Evolutionary conservation across 2,797 vertebrate species (phyloP).

Genomic region (Enteromius viviparus): DNA sequence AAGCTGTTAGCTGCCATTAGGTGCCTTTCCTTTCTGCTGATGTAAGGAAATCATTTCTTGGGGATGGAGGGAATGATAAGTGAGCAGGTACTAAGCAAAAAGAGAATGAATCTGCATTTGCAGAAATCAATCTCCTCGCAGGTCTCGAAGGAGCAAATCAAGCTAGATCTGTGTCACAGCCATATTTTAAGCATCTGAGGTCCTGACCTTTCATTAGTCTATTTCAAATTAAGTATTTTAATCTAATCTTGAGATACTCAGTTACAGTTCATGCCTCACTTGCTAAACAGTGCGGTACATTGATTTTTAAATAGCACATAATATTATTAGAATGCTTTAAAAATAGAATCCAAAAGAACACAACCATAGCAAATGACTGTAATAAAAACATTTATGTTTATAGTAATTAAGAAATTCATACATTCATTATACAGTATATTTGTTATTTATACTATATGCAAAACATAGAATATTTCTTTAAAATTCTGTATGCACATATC

Average conservation of each 20-base stretch:
- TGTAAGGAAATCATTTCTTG: neutral
- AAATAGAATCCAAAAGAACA: neutral
- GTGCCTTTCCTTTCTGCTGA: neutral
- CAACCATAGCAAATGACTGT: neutral
- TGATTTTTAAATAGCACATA: neutral
- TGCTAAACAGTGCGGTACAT: neutral
- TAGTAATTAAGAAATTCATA: neutral
- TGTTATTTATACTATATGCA: neutral
- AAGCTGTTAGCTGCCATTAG: neutral
- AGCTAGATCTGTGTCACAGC: conserved; percentile 39
- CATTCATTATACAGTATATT: neutral
- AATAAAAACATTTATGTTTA: neutral
- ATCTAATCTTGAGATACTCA: conserved; percentile 13
- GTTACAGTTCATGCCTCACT: conserved; percentile 18
- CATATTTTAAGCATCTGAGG: conserved; percentile 38
- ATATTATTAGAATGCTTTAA: neutral
- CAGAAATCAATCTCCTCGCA: conserved; percentile 35
- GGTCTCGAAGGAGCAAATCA: conserved; percentile 26
- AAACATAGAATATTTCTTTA: neutral
- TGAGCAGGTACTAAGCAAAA: neutral
- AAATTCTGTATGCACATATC: neutral
- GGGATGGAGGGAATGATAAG: conserved; percentile 5
- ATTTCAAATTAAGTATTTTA: conserved; percentile 13
- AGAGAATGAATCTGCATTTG: conserved; percentile 6
- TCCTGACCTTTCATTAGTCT: conserved; percentile 9